Conservation (phyloP, 2,888 invertebrate genomes). For the Laspeyria flexula region DNA sequence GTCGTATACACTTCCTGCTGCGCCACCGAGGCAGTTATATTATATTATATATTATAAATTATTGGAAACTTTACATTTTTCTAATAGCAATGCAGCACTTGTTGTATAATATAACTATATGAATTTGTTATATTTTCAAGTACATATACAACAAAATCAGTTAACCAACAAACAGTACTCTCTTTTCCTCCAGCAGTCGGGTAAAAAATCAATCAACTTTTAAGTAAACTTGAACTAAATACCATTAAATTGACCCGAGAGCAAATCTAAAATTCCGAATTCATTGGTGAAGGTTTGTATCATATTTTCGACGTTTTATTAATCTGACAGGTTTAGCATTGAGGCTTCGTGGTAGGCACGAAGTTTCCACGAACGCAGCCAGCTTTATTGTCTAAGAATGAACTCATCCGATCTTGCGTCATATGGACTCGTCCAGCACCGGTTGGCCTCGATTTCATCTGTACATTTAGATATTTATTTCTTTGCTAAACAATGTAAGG, state of each 20-base stretch:
- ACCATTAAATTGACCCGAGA: slow-evolving; percentile 25
- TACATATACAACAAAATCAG: too few species aligned
- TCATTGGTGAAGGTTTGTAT: not conserved
- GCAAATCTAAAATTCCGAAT: not conserved
- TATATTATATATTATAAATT: too few species aligned
- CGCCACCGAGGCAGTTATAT: too few species aligned
- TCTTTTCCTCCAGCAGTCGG: too few species aligned
- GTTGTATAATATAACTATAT: too few species aligned
- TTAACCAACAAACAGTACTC: too few species aligned
- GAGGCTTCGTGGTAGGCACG: not conserved
- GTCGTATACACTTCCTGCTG: too few species aligned
- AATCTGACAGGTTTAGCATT: not conserved
- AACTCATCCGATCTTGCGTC: slow-evolving; percentile 73
- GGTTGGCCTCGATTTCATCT: slow-evolving; percentile 61
- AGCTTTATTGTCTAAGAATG: slow-evolving; percentile 57
- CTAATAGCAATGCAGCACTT: too few species aligned
- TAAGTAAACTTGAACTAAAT: slow-evolving; percentile 34
- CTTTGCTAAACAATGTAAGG: slow-evolving; percentile 26
- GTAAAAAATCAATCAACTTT: slow-evolving; percentile 26
- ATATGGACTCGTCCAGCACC: slow-evolving; percentile 46
- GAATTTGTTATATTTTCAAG: too few species aligned
- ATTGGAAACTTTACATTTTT: too few species aligned
- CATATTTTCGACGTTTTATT: not conserved
- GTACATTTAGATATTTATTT: slow-evolving; percentile 41
- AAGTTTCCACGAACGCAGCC: slow-evolving; percentile 10